Evolutionary conservation across 2,113 vertebrate species (phyloP).

Genomic region (Cebidichthys violaceus): DNA sequence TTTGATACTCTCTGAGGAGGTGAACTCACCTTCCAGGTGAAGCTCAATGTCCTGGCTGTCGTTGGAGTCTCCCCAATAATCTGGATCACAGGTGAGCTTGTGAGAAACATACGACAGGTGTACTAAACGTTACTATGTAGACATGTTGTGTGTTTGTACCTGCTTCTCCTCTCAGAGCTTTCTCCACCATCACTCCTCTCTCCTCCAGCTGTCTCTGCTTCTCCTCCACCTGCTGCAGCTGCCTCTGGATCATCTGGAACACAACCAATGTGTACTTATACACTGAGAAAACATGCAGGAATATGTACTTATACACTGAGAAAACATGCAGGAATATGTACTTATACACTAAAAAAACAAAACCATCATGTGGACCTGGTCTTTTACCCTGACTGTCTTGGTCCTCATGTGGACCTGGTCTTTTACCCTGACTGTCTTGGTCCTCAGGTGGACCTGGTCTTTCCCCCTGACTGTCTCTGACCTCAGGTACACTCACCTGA

Average conservation of each 20-base stretch:
- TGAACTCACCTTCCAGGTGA: constrained; percentile 90
- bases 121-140: not conserved
- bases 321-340: no score
- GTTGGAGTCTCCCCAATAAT: constrained; percentile 96
- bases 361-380: not conserved
- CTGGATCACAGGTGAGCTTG: constrained; percentile 77
- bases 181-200: constrained; percentile 94
- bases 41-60: constrained; percentile 91
- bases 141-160: constrained; percentile 79
- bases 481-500: constrained; percentile 82
- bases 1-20: not conserved
- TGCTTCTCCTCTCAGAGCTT: constrained; percentile 95
- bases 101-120: no score
- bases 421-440: not conserved
- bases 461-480: not conserved
- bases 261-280: not conserved
- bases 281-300: no score
- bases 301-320: no score
- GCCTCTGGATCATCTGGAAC: constrained; percentile 92
- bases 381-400: not conserved
- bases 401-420: not conserved
- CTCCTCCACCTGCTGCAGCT: constrained; percentile 97
- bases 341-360: no score
- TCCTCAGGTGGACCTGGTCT: not conserved
- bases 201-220: constrained; percentile 95